Percentiles rank a stretch among this genome's conserved stretches.
Conservation (phyloP, 2,888 invertebrate genomes). For the Tromatobia lineatoria region DNA sequence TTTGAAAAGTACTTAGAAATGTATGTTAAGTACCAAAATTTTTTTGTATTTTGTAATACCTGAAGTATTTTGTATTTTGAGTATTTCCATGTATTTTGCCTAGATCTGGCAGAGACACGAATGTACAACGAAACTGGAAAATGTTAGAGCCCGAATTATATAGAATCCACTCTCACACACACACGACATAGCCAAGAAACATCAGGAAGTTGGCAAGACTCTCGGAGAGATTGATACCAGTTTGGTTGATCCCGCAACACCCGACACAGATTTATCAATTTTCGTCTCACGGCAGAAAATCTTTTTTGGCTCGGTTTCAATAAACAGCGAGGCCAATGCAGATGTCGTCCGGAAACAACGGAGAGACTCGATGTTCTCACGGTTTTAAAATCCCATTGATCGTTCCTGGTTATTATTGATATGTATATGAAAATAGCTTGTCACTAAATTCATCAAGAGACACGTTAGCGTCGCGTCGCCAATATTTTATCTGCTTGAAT, state of each 20-base stretch:
- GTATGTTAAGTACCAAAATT: no score
- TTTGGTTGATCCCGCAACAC: conserved; percentile 41
- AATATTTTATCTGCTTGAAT: no score
- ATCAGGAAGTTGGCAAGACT: conserved; percentile 64
- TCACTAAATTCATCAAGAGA: no score
- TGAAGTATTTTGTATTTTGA: no score
- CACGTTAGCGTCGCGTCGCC: no score
- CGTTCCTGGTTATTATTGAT: no score
- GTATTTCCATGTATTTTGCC: no score
- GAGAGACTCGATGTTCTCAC: neutral
- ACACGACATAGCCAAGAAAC: conserved; percentile 27
- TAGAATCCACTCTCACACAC: conserved; percentile 3
- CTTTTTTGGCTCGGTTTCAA: conserved; percentile 56
- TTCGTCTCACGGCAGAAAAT: conserved; percentile 49
- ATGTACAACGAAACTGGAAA: neutral
- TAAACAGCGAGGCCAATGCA: conserved; percentile 32
- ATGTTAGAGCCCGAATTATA: neutral
- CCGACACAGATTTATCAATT: conserved; percentile 53
- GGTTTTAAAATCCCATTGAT: no score
- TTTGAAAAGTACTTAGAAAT: no score
- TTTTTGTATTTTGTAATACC: no score
- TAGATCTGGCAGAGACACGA: conserved; percentile 4
- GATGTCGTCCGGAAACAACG: no score
- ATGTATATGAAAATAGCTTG: no score
- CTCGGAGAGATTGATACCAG: conserved; percentile 22